These are phyloP conservation scores for Chironomus tentans DNA, from an alignment of 2,888 invertebrate species.

Conservation along the genomic window DNA sequence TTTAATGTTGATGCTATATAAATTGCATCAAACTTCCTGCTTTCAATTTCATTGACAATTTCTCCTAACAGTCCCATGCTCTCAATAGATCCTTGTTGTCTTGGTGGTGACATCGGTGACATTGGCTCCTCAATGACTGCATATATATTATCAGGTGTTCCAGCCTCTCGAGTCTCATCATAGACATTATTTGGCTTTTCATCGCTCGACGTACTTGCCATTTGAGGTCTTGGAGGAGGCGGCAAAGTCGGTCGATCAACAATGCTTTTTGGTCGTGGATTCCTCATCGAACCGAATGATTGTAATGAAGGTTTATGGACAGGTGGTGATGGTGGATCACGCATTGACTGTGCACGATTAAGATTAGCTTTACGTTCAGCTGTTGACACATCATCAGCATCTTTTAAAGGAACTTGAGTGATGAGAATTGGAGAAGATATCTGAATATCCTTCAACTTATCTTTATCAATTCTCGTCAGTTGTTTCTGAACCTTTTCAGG, in stretches of 20 bases:
- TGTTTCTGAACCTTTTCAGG: constrained; percentile 45
- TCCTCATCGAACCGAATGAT: constrained; percentile 76
- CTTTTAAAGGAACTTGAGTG: constrained; percentile 36
- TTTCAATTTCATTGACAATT: constrained; percentile 80
- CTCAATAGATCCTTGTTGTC: constrained; percentile 49
- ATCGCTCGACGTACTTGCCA: constrained; percentile 32
- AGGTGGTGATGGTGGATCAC: constrained; percentile 47
- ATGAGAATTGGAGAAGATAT: constrained; percentile 72
- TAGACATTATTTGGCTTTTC: constrained; percentile 54
- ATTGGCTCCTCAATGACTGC: constrained; percentile 82
- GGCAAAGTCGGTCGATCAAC: constrained; percentile 63
- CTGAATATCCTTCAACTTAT: constrained; percentile 61
- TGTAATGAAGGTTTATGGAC: constrained; percentile 46
- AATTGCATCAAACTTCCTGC: constrained; percentile 76
- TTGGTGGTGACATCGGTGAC: constrained; percentile 48
- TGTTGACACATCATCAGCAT: constrained; percentile 45
- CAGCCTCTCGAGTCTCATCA: constrained; percentile 54
- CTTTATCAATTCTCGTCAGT: constrained; percentile 59
- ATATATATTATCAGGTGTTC: constrained; percentile 68
- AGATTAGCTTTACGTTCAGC: constrained; percentile 50
- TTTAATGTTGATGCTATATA: constrained; percentile 69
- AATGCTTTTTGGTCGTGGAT: constrained; percentile 63
- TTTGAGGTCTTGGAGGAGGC: constrained; percentile 61
- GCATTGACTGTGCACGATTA: constrained; percentile 74
- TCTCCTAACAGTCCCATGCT: constrained; percentile 73